Percentiles rank a stretch among this genome's conserved stretches.
phyloP scores from a whole-genome alignment of 2,113 vertebrate species.

The Pardalotus punctatus region DNA sequence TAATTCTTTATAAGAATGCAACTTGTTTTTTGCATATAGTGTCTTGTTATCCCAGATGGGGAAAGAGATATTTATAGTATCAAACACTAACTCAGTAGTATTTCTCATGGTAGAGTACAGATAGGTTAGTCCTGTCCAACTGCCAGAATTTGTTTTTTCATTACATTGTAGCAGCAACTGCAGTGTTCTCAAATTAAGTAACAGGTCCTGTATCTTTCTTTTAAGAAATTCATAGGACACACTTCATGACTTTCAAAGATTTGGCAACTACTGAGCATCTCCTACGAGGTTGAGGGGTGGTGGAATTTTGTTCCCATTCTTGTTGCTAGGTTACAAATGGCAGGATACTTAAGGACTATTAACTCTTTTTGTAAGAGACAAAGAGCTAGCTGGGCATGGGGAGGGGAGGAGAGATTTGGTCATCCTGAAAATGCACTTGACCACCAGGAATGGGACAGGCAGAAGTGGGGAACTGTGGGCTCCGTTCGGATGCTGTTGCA shows the following conservation, averaged over 20 bases:
- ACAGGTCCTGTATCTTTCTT: not conserved
- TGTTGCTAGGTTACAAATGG: too few species aligned
- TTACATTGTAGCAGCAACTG: not conserved
- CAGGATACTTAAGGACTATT: too few species aligned
- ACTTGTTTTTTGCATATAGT: not conserved
- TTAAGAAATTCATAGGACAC: not conserved
- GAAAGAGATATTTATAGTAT: not conserved
- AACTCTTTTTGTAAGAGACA: too few species aligned
- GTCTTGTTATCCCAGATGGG: rapidly evolving
- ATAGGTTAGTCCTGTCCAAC: not conserved
- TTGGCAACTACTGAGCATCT: not conserved
- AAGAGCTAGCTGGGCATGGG: too few species aligned
- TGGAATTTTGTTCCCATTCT: too few species aligned
- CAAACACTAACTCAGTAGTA: not conserved
- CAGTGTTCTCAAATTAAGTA: not conserved
- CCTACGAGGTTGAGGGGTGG: too few species aligned
- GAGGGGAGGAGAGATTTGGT: too few species aligned
- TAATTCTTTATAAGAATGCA: not conserved
- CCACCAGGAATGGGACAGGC: too few species aligned
- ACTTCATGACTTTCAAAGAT: not conserved
- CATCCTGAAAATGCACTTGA: too few species aligned
- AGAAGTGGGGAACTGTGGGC: too few species aligned
- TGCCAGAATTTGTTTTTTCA: not conserved
- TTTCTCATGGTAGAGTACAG: not conserved
- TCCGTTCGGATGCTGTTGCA: too few species aligned